These are phyloP conservation scores for Andrena chrysosceles DNA, from an alignment of 2,888 invertebrate species.

Conservation along the genomic window DNA sequence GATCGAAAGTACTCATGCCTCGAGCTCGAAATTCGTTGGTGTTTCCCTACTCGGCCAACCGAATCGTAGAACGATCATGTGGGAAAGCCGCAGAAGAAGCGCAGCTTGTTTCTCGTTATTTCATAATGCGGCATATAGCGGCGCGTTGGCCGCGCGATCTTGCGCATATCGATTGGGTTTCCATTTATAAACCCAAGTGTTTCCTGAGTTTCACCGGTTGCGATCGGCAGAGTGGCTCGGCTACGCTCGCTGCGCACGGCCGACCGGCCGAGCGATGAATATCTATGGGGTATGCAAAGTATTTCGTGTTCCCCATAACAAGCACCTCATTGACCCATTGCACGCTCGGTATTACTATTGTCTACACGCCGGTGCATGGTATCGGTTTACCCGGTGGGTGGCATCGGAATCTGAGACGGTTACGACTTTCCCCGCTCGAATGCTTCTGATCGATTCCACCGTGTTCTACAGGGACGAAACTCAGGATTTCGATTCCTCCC, in stretches of 20 bases:
- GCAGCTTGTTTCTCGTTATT: conserved; percentile 37
- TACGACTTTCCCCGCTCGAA: conserved; percentile 65
- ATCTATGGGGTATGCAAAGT: conserved; percentile 83
- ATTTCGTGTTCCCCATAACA: conserved; percentile 83
- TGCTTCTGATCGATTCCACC: conserved; percentile 45
- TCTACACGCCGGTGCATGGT: conserved; percentile 73
- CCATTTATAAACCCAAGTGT: conserved; percentile 58
- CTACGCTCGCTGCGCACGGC: conserved; percentile 41
- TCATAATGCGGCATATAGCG: conserved; percentile 49
- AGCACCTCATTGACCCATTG: conserved; percentile 84
- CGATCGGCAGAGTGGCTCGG: conserved; percentile 4
- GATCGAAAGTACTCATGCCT: too few relatives aligned
- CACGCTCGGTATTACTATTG: conserved; percentile 78
- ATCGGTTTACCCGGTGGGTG: conserved; percentile 80
- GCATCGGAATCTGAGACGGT: conserved; percentile 74
- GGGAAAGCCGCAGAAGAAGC: conserved; percentile 27
- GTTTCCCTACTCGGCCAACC: background rate
- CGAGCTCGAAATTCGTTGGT: background rate
- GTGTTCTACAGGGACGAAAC: background rate
- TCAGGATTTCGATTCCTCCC: conserved; percentile 7
- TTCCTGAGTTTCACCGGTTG: conserved; percentile 67
- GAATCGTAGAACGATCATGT: conserved; percentile 3
- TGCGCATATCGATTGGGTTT: conserved; percentile 60
- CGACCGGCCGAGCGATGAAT: conserved; percentile 75
- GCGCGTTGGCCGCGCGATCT: conserved; percentile 21